Base-by-base conservation (phyloP, 2,113 vertebrate genomes). In the Eolophus roseicapilla region DNA sequence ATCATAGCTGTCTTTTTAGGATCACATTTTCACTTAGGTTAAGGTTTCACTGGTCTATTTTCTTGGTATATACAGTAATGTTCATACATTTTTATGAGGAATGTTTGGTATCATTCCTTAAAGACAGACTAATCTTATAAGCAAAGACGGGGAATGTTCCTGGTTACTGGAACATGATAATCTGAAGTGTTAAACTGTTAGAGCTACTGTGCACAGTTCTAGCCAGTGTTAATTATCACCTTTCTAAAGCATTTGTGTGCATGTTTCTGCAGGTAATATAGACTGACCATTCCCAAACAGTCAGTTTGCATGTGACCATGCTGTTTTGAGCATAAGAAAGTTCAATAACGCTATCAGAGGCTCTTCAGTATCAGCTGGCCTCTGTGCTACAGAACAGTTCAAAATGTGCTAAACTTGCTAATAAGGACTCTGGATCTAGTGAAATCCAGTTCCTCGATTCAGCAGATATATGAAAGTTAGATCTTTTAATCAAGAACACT, bases 291-390 rank as follows among this genome's bases (percentile, higher is more conserved):
- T 86, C 60, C 55, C 50, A 93, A 67, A 85, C 52, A 74, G 53
- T 47, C 20, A 21, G 3, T 55, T 79, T 75, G 3, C 19, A 20
- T 29, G 28, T 69, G 25, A 62, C 9, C 46, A 50, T 29, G 21
- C 9, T 35, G 13, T 18, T 82, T 70, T 33, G 13, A 1, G 0
- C 13, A 10, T 62, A 15, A 43, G 65, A 86, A n/a, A 0, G 3
- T 50, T 86, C 60, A 53, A 55, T 75, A n/a, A 13, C 80, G 18
- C 11, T 78, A 4, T 50, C 35, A 75, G 6, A 75, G 71, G 33
- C 5, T 59, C 9, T 70, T 69, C 29, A 17, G 10, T 62, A 37
- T 65, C 35, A 68, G 17, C 16, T 63, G 37, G 14, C 17, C 19
- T 63, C 53, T 67, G 29, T 28, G 10, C 5, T 67, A 37, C 6